phyloP scores from a whole-genome alignment of 2,113 vertebrate species.

The Platichthys stellatus region DNA sequence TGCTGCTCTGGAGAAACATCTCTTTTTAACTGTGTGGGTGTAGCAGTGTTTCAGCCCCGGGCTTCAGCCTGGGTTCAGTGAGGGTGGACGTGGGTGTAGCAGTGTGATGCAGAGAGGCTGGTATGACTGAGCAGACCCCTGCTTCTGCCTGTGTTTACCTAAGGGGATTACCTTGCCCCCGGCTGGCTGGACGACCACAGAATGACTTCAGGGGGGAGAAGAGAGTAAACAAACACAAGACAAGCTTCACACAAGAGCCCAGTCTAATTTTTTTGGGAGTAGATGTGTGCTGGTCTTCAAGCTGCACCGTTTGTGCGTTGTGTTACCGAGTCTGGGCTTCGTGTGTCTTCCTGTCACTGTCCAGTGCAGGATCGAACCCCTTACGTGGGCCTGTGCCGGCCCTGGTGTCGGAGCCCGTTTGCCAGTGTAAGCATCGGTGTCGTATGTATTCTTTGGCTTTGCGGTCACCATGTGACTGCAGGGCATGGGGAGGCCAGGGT shows the following conservation, averaged over 20 bases:
- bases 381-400: neutral
- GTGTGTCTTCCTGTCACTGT: slow-evolving; percentile 28
- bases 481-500: slow-evolving; percentile 8
- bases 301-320: slow-evolving; percentile 1
- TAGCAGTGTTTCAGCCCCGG: slow-evolving; percentile 47
- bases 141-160: slow-evolving; percentile 66
- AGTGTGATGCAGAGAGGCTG: slow-evolving; percentile 52
- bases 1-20: slow-evolving; percentile 38
- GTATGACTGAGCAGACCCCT: slow-evolving; percentile 32
- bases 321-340: neutral
- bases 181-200: slow-evolving; percentile 45
- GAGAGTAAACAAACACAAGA: slow-evolving; percentile 52
- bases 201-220: slow-evolving; percentile 22
- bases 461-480: slow-evolving; percentile 40
- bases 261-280: slow-evolving; percentile 3
- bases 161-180: slow-evolving; percentile 52
- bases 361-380: slow-evolving; percentile 15
- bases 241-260: slow-evolving; percentile 16
- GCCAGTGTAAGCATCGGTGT: slow-evolving; percentile 41
- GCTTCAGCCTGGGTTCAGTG: slow-evolving; percentile 34
- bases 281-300: slow-evolving; percentile 5
- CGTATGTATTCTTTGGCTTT: slow-evolving; percentile 43
- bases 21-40: slow-evolving; percentile 53
- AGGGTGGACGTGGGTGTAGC: slow-evolving; percentile 58
- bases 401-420: slow-evolving; percentile 27